phyloP scores from a whole-genome alignment of 1,140 invertebrate species.

The Wiebesia pumilae region DNA sequence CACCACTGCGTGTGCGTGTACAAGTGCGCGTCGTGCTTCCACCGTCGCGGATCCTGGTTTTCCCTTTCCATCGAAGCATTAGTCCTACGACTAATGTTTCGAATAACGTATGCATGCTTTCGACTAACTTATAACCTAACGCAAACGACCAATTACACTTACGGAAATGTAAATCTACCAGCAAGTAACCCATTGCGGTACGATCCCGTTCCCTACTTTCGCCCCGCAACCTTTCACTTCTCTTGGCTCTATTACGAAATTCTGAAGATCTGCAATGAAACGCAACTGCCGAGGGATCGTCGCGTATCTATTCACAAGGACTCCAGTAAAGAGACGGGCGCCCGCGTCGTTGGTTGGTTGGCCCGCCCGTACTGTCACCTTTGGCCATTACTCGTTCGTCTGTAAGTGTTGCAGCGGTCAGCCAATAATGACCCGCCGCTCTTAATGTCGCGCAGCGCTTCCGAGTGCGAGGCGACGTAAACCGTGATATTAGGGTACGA shows the following conservation, averaged over 20 bases:
- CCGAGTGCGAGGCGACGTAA: not conserved
- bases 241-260: not conserved
- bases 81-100: constrained; percentile 13
- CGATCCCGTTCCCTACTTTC: too few species aligned
- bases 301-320: not conserved
- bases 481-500: constrained; percentile 19
- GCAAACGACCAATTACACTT: too few species aligned
- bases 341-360: too few species aligned
- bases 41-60: not conserved
- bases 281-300: not conserved
- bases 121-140: not conserved
- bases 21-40: not conserved
- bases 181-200: too few species aligned
- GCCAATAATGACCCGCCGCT: constrained; percentile 49
- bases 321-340: not conserved
- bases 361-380: not conserved
- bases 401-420: not conserved
- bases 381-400: not conserved
- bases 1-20: constrained; percentile 32
- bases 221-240: too few species aligned
- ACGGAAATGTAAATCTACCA: too few species aligned
- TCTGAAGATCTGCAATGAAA: not conserved
- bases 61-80: not conserved
- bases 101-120: constrained; percentile 3
- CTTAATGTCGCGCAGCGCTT: not conserved